Conservation (phyloP, 2,888 invertebrate genomes). For the Coelopa pilipes region DNA sequence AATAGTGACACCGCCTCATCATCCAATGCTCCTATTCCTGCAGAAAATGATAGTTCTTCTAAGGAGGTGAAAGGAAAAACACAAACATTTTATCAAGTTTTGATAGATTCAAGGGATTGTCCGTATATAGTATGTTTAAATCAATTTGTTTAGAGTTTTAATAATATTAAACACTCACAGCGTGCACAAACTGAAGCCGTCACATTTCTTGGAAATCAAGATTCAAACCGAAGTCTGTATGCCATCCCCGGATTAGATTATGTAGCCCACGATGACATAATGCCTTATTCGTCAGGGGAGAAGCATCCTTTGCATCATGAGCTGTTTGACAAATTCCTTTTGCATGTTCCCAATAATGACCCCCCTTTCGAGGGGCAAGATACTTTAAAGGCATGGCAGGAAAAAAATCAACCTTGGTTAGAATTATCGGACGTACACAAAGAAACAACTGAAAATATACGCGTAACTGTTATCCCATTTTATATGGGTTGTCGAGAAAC, state of each 20-base stretch:
- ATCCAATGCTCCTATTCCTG: background rate
- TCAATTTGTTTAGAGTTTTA: background rate
- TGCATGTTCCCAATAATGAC: constrained; percentile 80
- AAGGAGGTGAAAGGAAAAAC: constrained; percentile 91
- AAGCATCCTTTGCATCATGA: constrained; percentile 91
- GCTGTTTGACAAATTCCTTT: constrained; percentile 94
- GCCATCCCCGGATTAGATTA: constrained; percentile 98
- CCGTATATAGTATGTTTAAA: constrained; percentile 77
- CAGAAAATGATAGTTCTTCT: constrained; percentile 61
- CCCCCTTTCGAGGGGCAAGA: constrained; percentile 90
- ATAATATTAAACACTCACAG: constrained; percentile 61
- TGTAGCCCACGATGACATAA: constrained; percentile 96
- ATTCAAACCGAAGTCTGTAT: constrained; percentile 92
- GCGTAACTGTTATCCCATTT: constrained; percentile 98
- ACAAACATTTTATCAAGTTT: constrained; percentile 96
- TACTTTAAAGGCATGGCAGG: constrained; percentile 93
- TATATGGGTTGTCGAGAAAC: constrained; percentile 96
- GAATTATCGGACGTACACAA: constrained; percentile 96
- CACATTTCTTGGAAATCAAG: constrained; percentile 95
- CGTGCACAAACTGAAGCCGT: constrained; percentile 98
- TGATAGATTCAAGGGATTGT: constrained; percentile 97
- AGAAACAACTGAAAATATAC: constrained; percentile 87
- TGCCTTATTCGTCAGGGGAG: constrained; percentile 92
- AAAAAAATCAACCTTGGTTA: constrained; percentile 97
- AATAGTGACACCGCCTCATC: background rate